A percentile compares a stretch with the other conserved stretches of the same genome.
Evolutionary conservation across 2,113 vertebrate genomes (phyloP).

Genomic region (Potamarius usumacintae): DNA sequence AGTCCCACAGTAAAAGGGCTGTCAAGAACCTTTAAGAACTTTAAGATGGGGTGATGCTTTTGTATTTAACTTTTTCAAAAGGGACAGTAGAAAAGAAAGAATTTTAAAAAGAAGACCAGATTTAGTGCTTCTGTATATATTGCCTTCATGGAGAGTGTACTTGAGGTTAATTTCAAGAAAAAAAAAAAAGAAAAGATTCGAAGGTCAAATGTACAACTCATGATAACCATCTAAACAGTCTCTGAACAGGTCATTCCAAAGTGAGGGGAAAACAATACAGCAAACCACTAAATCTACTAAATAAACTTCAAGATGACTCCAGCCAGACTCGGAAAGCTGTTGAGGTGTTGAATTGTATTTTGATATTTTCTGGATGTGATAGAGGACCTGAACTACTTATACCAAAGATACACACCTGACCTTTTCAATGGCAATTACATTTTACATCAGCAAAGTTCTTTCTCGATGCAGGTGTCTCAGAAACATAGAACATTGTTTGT

Average conservation of each 20-base stretch:
- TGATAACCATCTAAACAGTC: neutral
- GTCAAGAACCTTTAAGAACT: neutral
- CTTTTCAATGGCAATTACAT: neutral
- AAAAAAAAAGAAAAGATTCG: neutral
- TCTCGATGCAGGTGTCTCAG: neutral
- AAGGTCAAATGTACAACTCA: constrained; percentile 12
- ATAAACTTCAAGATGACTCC: neutral
- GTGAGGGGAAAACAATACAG: neutral
- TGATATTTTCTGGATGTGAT: neutral
- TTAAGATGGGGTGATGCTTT: neutral
- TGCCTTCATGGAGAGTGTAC: neutral
- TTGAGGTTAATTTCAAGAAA: constrained; percentile 4
- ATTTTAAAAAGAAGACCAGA: neutral
- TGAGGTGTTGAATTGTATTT: neutral
- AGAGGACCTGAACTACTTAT: neutral
- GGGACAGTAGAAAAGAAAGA: neutral
- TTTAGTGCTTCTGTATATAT: neutral
- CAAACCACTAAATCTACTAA: neutral
- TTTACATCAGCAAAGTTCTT: neutral
- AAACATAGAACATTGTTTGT: neutral
- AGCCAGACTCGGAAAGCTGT: neutral
- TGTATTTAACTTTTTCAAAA: constrained; percentile 8
- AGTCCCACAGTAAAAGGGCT: neutral
- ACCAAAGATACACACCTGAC: neutral
- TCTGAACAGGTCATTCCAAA: neutral